Conservation (phyloP, 2,797 vertebrate genomes). For the Hozukius guyotensis region DNA sequence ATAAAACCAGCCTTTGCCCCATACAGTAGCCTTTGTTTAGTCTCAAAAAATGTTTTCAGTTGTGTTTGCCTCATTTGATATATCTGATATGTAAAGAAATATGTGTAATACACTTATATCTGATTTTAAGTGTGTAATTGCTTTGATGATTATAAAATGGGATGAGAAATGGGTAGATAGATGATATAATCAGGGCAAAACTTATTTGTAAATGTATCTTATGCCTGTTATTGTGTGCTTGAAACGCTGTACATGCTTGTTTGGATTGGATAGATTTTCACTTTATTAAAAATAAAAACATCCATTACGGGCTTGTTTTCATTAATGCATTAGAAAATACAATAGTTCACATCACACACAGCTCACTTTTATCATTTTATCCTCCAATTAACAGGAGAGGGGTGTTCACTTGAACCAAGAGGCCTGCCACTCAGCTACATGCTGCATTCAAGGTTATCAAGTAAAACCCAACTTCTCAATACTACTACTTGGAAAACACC, state of each 20-base stretch:
- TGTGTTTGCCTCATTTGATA: conserved; percentile 46
- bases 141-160: conserved; percentile 24
- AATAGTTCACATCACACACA: neutral
- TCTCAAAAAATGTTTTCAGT: conserved; percentile 31
- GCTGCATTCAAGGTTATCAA: conserved; percentile 57
- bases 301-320: neutral
- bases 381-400: conserved; percentile 10
- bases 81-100: conserved; percentile 35
- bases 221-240: conserved; percentile 43
- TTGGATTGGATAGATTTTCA: conserved; percentile 36
- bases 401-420: conserved; percentile 3
- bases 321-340: neutral
- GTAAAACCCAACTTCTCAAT: conserved; percentile 13
- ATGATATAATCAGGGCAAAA: conserved; percentile 27
- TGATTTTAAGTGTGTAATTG: conserved; percentile 36
- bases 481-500: neutral
- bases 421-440: conserved; percentile 51
- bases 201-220: conserved; percentile 43
- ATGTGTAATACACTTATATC: conserved; percentile 26
- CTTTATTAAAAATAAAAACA: conserved; percentile 60
- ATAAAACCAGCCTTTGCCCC: neutral
- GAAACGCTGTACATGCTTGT: conserved; percentile 69
- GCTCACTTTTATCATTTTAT: neutral
- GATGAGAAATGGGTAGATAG: neutral
- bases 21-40: conserved; percentile 4